A percentile compares a stretch with the other conserved stretches of the same genome.
These are phyloP conservation scores for Eulithis prunata DNA, from an alignment of 2,888 invertebrate genomes.

Conservation along the genomic window DNA sequence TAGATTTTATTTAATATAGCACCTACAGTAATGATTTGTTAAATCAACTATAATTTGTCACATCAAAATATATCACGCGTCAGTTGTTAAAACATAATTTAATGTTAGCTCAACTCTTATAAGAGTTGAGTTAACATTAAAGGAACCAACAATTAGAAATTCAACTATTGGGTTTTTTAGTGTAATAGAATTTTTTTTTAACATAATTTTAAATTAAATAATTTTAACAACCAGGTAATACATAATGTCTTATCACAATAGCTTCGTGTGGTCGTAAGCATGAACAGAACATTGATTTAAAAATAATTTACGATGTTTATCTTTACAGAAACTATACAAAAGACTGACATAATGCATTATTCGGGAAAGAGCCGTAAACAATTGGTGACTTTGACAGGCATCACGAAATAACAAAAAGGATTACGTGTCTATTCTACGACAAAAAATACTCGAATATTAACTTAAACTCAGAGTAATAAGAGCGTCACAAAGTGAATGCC, in stretches of 20 bases:
- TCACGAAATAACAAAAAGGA: conserved; percentile 76
- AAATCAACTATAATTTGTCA: too few species aligned
- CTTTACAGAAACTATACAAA: conserved; percentile 67
- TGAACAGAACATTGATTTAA: conserved; percentile 66
- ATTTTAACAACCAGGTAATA: too few species aligned
- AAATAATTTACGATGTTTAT: conserved; percentile 77
- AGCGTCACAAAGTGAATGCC: conserved; percentile 12
- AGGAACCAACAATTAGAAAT: too few species aligned
- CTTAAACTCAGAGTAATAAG: conserved; percentile 43
- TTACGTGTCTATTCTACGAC: conserved; percentile 48
- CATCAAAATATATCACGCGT: too few species aligned
- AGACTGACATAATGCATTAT: conserved; percentile 66
- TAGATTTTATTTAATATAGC: too few species aligned
- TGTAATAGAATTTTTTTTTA: too few species aligned
- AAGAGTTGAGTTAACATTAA: too few species aligned
- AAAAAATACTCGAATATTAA: conserved; percentile 42
- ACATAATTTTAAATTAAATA: too few species aligned
- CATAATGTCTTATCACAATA: conserved; percentile 40
- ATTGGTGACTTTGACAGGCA: conserved; percentile 78
- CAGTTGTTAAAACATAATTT: too few species aligned
- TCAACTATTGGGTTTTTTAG: too few species aligned
- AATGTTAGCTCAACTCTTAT: too few species aligned
- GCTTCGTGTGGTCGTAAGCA: conserved; percentile 64
- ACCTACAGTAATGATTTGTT: too few species aligned
- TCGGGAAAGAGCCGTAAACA: conserved; percentile 72